Base-by-base conservation (phyloP, 2,797 vertebrate species). In the Coilia nasus region DNA sequence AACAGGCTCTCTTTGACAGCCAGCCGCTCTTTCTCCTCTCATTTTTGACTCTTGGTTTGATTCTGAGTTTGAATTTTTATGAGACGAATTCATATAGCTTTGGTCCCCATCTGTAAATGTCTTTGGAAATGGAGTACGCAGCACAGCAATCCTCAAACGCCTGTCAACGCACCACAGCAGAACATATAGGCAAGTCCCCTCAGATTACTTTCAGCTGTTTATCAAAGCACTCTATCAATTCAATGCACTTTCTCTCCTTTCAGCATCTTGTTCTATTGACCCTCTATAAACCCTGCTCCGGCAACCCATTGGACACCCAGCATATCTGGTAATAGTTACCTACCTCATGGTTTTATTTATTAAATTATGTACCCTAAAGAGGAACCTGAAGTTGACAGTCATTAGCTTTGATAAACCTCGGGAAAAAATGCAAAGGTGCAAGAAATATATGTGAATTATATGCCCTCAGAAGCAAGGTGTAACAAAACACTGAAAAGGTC, bases 161-260 rank as follows among this genome's bases (percentile, higher is more conserved):
- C 50, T 80, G 54, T 59, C 82, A 81, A 57, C 67, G 46, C 75
- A 41, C 83, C 81, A 67, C 71, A 59, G 44, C 62, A 67, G 28
- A 82, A 82, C 83, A 85, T 41, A 85, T 62, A 57, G 46, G 54
- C 47, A 60, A 23, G 54, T 71, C 21, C 59, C 80, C 78, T 83
- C 41, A 28, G 56, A 60, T 62, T 83, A 46, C 62, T 85, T 62
- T 81, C 19, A 46, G 71, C 67, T 50, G 35, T 82, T 87, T 28
- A 57, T 78, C 64, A 78, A 60, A 87, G 81, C 28, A 12, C 81
- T 56, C 60, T 28, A 62, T 60, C 81, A 82, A 47, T 60, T 62
- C 84, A 82, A 54, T 86, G 56, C 81, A 81, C 81, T 81, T 86
- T 85, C 54, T 50, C 17, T 75, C 83, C 78, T 83, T 82, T 86